These are phyloP conservation scores for Eilema depressum DNA, from an alignment of 2,888 invertebrate genomes.

Conservation along the genomic window DNA sequence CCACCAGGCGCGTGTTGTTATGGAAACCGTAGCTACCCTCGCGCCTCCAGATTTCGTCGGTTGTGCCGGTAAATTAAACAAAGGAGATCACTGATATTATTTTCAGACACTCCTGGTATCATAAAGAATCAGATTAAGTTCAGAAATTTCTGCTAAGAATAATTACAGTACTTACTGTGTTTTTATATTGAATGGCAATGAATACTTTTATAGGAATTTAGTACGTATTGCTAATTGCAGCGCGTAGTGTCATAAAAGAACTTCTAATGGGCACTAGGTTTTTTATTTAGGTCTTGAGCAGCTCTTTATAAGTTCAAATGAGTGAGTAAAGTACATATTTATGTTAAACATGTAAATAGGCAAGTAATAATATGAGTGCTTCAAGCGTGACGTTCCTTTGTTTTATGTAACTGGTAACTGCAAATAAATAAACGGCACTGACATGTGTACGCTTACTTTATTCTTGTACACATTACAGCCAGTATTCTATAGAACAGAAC, in stretches of 20 bases:
- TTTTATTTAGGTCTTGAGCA: constrained; percentile 30
- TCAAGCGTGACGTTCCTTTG: constrained; percentile 29
- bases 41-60: constrained; percentile 83
- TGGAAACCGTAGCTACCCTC: constrained; percentile 84
- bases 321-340: constrained; percentile 23
- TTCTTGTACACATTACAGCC: constrained; percentile 33
- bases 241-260: constrained; percentile 24
- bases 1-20: constrained; percentile 82
- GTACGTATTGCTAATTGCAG: constrained; percentile 7
- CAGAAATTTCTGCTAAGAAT: constrained; percentile 11
- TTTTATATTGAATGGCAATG: not conserved
- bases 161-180: constrained; percentile 1
- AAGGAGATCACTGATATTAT: constrained; percentile 79
- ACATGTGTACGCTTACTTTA: constrained; percentile 26
- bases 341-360: constrained; percentile 25
- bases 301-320: constrained; percentile 24
- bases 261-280: constrained; percentile 34
- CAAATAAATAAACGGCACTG: constrained; percentile 34
- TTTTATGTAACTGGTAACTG: constrained; percentile 38
- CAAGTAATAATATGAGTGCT: constrained; percentile 24
- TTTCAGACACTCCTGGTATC: constrained; percentile 52
- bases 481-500: constrained; percentile 23
- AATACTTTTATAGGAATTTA: constrained; percentile 2
- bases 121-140: constrained; percentile 39
- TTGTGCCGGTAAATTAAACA: constrained; percentile 84